Percentiles rank a stretch among this genome's conserved stretches.
Conservation (phyloP, 2,113 vertebrate species). For the Passer domesticus region DNA sequence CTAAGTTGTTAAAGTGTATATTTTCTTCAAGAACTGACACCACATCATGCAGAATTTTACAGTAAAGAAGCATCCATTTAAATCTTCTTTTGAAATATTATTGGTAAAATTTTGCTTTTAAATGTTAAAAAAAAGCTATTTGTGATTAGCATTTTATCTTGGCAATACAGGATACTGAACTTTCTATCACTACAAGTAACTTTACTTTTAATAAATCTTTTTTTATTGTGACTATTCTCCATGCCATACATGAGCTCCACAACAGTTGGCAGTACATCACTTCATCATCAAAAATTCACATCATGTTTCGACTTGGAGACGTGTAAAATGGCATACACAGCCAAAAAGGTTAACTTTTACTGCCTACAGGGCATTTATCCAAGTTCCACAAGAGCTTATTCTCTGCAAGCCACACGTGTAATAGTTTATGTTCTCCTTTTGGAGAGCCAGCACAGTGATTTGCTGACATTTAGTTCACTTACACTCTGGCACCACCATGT, state of each 20-base stretch:
- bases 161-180: neutral
- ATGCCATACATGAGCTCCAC: neutral
- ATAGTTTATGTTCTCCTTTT: rapidly evolving
- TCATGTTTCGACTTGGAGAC: neutral
- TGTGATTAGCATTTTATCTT: neutral
- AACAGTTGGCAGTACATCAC: neutral
- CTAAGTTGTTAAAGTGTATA: neutral
- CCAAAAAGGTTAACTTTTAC: neutral
- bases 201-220: neutral
- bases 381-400: neutral
- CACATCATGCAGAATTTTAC: rapidly evolving
- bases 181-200: neutral
- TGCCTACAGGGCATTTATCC: neutral
- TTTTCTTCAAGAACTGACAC: neutral
- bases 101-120: neutral
- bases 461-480: neutral
- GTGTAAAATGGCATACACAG: neutral
- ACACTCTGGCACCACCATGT: slow-evolving; percentile 38
- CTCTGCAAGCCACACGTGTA: neutral
- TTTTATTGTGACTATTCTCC: neutral
- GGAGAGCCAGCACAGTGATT: neutral
- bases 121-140: neutral
- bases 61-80: neutral
- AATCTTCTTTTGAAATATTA: neutral
- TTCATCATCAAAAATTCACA: neutral